Evolutionary conservation across 2,113 vertebrate genomes (phyloP).

Genomic region (Tamias sibiricus): DNA sequence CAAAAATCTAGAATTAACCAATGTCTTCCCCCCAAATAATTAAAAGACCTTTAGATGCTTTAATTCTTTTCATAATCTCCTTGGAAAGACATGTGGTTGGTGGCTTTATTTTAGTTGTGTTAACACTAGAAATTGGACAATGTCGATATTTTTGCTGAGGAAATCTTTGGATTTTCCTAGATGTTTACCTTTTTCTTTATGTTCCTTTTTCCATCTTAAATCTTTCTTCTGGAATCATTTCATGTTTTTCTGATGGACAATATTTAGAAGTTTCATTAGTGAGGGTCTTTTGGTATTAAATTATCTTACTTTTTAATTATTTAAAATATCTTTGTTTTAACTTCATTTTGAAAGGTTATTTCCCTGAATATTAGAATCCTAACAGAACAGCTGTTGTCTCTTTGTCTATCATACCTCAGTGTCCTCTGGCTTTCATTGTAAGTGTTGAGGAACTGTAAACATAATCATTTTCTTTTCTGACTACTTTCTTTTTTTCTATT

Average conservation of each 20-base stretch:
- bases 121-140: background rate
- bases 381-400: background rate
- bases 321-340: slow-evolving; percentile 3
- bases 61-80: background rate
- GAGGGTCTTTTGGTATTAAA: background rate
- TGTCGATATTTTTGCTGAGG: background rate
- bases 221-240: background rate
- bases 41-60: background rate
- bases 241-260: background rate
- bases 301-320: background rate
- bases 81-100: background rate
- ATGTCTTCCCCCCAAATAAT: background rate
- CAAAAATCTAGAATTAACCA: background rate
- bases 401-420: background rate
- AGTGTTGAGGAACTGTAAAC: background rate
- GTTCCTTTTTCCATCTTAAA: background rate
- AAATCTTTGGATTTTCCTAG: background rate
- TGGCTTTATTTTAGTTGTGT: slow-evolving; percentile 12
- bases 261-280: slow-evolving; percentile 12
- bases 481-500: background rate
- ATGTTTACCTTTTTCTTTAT: background rate
- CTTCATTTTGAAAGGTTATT: background rate
- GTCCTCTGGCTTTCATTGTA: background rate
- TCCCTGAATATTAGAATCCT: background rate
- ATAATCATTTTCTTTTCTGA: background rate